Evolutionary conservation across 2,797 vertebrate genomes (phyloP).

Genomic region (Cossypha polioptera): DNA sequence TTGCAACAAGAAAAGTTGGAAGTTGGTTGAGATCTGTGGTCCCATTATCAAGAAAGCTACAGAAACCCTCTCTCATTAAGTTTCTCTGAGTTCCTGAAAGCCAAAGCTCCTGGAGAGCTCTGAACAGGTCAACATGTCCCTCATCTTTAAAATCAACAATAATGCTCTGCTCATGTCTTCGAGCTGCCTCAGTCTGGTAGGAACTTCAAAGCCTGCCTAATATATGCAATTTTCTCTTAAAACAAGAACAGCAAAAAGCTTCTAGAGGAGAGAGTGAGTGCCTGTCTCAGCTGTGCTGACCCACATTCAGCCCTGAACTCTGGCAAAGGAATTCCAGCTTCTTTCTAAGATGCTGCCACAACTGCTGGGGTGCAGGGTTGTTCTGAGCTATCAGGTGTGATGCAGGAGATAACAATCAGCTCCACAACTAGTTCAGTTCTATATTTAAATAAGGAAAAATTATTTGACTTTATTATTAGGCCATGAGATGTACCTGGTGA

Average conservation of each 20-base stretch:
- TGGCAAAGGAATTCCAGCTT: not conserved
- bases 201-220: conserved; percentile 49
- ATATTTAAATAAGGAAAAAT: not conserved
- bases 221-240: conserved; percentile 49
- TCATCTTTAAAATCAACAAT: not conserved
- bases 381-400: not conserved
- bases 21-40: not conserved
- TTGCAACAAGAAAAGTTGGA: not conserved
- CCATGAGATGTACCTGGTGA: not conserved
- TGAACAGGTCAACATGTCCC: not conserved
- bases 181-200: not conserved
- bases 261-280: not conserved
- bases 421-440: not conserved
- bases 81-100: not conserved
- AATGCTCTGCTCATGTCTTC: not conserved
- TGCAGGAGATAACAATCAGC: not conserved
- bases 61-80: not conserved
- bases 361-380: not conserved
- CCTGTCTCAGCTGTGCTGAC: not conserved
- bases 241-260: not conserved
- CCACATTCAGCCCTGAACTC: not conserved
- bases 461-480: not conserved
- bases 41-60: not conserved
- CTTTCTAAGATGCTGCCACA: not conserved
- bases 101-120: not conserved